These are phyloP conservation scores for Colletes gigas DNA, from an alignment of 1,140 invertebrate genomes.

Conservation along the genomic window DNA sequence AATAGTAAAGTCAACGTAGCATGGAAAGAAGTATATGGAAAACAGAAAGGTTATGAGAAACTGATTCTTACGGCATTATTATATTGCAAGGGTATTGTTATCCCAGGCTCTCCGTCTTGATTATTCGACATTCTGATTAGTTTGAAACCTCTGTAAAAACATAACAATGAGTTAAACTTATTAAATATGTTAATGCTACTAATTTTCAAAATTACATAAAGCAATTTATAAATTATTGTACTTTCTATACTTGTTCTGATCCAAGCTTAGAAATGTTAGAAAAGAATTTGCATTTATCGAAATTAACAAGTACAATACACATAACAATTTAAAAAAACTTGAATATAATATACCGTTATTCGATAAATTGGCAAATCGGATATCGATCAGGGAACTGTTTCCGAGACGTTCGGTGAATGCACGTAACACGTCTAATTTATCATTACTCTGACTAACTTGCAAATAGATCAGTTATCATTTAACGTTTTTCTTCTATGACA, in stretches of 20 bases:
- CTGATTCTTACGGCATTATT: constrained; percentile 73
- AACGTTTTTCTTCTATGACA: not conserved
- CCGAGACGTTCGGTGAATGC: not conserved
- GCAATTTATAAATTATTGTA: not conserved
- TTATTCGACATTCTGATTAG: constrained; percentile 75
- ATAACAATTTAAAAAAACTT: not conserved
- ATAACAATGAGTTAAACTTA: not conserved
- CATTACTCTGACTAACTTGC: not conserved
- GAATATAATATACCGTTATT: not conserved
- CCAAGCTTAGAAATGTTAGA: not conserved
- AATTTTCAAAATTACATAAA: not conserved
- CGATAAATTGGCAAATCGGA: not conserved
- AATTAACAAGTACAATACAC: not conserved
- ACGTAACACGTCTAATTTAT: too few relatives aligned
- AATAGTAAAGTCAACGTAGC: constrained; percentile 12
- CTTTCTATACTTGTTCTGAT: not conserved
- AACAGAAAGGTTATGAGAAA: not conserved
- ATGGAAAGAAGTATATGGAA: too few relatives aligned
- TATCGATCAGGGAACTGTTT: not conserved
- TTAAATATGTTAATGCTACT: not conserved
- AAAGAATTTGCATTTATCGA: not conserved
- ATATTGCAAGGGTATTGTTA: constrained; percentile 77
- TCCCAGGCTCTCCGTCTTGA: constrained; percentile 71
- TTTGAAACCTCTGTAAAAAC: constrained; percentile 72
- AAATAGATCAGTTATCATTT: not conserved